phyloP scores from a whole-genome alignment of 2,797 vertebrate genomes.

The Crossoptilon crossoptilon region DNA sequence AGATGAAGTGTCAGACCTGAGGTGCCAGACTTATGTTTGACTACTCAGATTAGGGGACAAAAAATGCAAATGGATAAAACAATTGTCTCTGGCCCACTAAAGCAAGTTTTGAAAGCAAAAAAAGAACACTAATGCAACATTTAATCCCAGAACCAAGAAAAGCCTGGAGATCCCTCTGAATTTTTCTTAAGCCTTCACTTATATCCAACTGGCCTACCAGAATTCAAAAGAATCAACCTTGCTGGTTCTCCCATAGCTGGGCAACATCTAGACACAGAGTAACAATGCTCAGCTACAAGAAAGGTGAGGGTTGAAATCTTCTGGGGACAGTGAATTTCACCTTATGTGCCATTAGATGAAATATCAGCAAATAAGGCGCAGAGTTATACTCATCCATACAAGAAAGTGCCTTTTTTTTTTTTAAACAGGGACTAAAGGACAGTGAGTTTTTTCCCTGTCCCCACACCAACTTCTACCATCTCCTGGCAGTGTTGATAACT shows the following conservation, averaged over 20 bases:
- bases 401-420: background rate
- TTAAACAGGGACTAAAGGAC: no score
- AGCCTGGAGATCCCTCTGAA: background rate
- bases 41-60: no score
- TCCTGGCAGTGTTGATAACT: background rate
- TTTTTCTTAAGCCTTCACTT: background rate
- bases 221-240: background rate
- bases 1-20: background rate
- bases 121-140: no score
- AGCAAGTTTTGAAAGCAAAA: background rate
- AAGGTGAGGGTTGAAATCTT: background rate
- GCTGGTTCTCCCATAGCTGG: background rate
- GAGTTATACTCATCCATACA: background rate
- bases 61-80: background rate
- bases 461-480: background rate
- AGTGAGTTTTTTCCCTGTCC: background rate
- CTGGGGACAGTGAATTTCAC: no score
- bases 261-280: no score
- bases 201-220: no score
- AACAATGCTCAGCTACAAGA: background rate
- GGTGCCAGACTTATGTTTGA: background rate
- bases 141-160: background rate
- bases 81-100: background rate
- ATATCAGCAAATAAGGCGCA: background rate
- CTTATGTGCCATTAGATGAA: background rate